Evolutionary conservation across 2,797 vertebrate genomes (phyloP).

Genomic region (Platyrinchus mystaceus): DNA sequence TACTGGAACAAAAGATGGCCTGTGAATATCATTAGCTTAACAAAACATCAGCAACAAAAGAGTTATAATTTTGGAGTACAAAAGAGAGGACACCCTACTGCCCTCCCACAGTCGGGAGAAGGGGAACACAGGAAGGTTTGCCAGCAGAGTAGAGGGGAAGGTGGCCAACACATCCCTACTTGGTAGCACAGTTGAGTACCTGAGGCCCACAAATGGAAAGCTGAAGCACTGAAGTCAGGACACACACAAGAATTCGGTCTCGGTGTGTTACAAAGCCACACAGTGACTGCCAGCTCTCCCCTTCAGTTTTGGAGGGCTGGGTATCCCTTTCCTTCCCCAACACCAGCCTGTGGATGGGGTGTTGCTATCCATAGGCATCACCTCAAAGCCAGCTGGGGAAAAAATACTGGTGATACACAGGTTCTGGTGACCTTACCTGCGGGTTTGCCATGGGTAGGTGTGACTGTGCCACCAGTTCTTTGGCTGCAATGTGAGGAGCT

Average conservation of each 20-base stretch:
- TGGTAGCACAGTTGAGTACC: not conserved
- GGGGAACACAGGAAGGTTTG: not conserved
- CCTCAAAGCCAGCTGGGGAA: not conserved
- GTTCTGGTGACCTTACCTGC: not conserved
- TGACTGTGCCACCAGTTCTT: not conserved
- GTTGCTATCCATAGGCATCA: not conserved
- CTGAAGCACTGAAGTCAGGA: not conserved
- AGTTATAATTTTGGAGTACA: not conserved
- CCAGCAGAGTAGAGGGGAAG: not conserved
- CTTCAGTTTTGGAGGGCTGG: not conserved
- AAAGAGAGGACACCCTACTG: not conserved
- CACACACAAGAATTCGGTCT: not conserved
- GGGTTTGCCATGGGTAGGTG: not conserved
- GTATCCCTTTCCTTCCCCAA: no score
- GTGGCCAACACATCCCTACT: not conserved
- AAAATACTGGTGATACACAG: not conserved
- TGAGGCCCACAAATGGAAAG: not conserved
- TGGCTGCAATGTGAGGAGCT: not conserved
- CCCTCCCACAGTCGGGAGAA: not conserved
- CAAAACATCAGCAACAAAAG: not conserved
- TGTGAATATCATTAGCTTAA: not conserved
- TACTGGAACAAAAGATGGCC: not conserved
- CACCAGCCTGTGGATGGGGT: not conserved
- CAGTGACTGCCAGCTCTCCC: not conserved
- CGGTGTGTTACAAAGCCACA: fast-evolving